phyloP scores from a whole-genome alignment of 2,888 invertebrate species.

The Cheilosia urbana region DNA sequence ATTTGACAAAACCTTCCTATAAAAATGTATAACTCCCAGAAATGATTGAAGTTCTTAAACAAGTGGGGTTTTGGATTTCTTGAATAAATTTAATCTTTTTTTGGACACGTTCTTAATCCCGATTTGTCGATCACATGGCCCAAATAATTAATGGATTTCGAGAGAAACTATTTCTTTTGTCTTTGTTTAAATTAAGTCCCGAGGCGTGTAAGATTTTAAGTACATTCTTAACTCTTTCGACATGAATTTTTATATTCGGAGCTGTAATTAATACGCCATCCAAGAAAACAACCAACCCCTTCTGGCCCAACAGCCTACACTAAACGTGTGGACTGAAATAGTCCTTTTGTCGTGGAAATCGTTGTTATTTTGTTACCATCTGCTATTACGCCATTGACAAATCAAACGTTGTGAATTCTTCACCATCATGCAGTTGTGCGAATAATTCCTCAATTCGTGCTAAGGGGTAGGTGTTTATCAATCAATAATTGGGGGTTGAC shows the following conservation, averaged over 20 bases:
- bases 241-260: constrained; percentile 44
- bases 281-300: constrained; percentile 76
- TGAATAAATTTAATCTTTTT: no score
- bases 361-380: constrained; percentile 70
- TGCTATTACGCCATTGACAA: no score
- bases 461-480: background rate
- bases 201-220: constrained; percentile 76
- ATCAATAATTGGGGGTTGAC: background rate
- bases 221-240: constrained; percentile 67
- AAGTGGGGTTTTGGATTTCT: no score
- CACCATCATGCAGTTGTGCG: background rate
- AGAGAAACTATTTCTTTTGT: constrained; percentile 78
- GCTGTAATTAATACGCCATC: constrained; percentile 79
- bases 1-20: no score
- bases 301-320: constrained; percentile 77
- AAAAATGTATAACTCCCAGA: no score
- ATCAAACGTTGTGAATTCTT: no score
- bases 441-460: background rate
- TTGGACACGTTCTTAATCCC: no score
- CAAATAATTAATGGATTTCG: constrained; percentile 59
- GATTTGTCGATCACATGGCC: constrained; percentile 77
- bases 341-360: constrained; percentile 75
- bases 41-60: no score
- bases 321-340: constrained; percentile 55
- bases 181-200: constrained; percentile 77